phyloP scores from a whole-genome alignment of 2,888 invertebrate genomes.

The Poecilobothrus nobilitatus region DNA sequence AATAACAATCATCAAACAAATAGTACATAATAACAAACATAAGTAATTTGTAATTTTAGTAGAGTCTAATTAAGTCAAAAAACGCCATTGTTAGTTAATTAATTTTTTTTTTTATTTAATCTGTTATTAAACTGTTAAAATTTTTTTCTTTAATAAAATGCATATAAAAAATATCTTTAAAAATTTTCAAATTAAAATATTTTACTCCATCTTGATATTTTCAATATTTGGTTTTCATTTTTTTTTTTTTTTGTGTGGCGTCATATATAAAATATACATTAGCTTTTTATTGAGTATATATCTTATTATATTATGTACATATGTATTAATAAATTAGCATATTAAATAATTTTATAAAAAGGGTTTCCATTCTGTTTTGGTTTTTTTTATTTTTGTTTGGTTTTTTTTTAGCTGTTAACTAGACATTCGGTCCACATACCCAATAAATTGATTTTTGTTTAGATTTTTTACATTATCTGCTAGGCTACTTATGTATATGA shows the following conservation, averaged over 20 bases:
- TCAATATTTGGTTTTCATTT: neutral
- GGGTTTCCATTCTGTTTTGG: neutral
- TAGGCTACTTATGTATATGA: neutral
- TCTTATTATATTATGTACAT: neutral
- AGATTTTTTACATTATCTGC: neutral
- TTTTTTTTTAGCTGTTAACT: neutral
- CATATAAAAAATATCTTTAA: too few species aligned
- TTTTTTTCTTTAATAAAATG: too few species aligned
- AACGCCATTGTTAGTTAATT: too few species aligned
- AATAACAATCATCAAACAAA: too few species aligned
- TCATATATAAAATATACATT: neutral
- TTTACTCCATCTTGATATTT: neutral
- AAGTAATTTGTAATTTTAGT: too few species aligned
- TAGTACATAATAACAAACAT: too few species aligned
- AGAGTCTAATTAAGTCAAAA: too few species aligned
- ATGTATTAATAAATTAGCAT: neutral
- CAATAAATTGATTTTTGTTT: neutral
- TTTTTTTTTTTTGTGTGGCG: neutral
- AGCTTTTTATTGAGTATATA: neutral
- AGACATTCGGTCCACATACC: neutral
- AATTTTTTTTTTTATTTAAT: too few species aligned
- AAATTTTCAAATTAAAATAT: too few species aligned
- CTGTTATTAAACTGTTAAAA: too few species aligned
- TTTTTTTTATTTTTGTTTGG: neutral
- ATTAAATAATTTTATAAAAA: neutral